Conservation (phyloP, 2,113 vertebrate species). For the Xenopus tropicalis region DNA sequence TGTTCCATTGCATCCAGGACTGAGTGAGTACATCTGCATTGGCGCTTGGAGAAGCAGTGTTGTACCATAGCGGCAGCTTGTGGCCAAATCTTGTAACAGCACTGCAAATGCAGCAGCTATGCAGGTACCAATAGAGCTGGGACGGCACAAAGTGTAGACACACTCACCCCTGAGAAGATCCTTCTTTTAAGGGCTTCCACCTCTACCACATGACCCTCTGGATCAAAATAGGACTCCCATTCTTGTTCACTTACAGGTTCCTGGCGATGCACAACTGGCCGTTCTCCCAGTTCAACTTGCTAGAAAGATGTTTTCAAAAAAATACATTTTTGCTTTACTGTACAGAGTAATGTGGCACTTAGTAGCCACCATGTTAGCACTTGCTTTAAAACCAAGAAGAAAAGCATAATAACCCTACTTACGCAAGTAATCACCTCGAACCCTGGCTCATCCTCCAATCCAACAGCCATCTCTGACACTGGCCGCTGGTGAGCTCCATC, state of each 20-base stretch:
- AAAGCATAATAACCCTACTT: slow-evolving; percentile 48
- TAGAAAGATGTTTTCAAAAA: slow-evolving; percentile 17
- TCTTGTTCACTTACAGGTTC: slow-evolving; percentile 65
- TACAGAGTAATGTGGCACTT: not conserved
- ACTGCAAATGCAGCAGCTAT: not conserved
- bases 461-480: slow-evolving; percentile 31
- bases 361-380: too few species aligned
- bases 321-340: slow-evolving; percentile 28
- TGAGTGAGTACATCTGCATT: slow-evolving; percentile 1
- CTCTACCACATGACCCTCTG: slow-evolving; percentile 70
- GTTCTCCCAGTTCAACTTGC: slow-evolving; percentile 76
- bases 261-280: slow-evolving; percentile 69
- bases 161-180: slow-evolving; percentile 82
- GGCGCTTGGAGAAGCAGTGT: not conserved
- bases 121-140: not conserved
- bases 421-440: slow-evolving; percentile 91
- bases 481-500: slow-evolving; percentile 55
- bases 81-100: not conserved
- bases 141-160: not conserved
- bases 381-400: too few species aligned
- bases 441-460: slow-evolving; percentile 77
- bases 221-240: slow-evolving; percentile 74
- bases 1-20: not conserved
- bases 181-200: slow-evolving; percentile 68
- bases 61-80: slow-evolving; percentile 8